phyloP scores from a whole-genome alignment of 2,888 invertebrate genomes.

The Nomada fucata region DNA sequence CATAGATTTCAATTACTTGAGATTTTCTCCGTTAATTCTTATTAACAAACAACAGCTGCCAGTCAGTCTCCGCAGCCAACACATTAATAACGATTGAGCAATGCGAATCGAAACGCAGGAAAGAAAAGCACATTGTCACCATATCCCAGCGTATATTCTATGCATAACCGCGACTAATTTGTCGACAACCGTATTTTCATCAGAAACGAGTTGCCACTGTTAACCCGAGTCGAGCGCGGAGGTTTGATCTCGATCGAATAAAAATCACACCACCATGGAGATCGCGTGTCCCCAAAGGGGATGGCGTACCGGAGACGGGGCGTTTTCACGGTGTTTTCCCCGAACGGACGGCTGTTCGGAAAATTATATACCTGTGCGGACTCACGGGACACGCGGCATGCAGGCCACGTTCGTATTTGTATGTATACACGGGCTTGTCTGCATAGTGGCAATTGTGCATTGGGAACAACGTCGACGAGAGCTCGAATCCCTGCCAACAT shows the following conservation, averaged over 20 bases:
- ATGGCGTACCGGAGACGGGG: slow-evolving; percentile 7
- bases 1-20: too few relatives aligned
- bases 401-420: slow-evolving; percentile 42
- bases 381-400: slow-evolving; percentile 31
- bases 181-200: background rate
- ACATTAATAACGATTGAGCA: too few relatives aligned
- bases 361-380: slow-evolving; percentile 46
- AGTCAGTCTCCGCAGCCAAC: too few relatives aligned
- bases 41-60: too few relatives aligned
- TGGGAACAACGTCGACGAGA: slow-evolving; percentile 49
- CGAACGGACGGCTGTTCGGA: slow-evolving; percentile 24
- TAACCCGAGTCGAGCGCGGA: background rate
- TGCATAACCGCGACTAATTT: background rate
- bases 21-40: too few relatives aligned
- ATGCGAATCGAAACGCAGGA: too few relatives aligned
- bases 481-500: slow-evolving; percentile 60
- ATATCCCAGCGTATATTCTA: too few relatives aligned
- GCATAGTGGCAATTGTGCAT: slow-evolving; percentile 42
- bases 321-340: slow-evolving; percentile 54
- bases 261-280: slow-evolving; percentile 26
- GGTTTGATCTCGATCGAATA: background rate
- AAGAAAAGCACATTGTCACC: too few relatives aligned
- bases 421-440: slow-evolving; percentile 11
- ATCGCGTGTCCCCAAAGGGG: slow-evolving; percentile 12
- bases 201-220: background rate